Evolutionary conservation across 1,140 invertebrate genomes (phyloP), one percentile per base, ranked within the genome.

Genomic region (Zaprionus ornatus): DNA sequence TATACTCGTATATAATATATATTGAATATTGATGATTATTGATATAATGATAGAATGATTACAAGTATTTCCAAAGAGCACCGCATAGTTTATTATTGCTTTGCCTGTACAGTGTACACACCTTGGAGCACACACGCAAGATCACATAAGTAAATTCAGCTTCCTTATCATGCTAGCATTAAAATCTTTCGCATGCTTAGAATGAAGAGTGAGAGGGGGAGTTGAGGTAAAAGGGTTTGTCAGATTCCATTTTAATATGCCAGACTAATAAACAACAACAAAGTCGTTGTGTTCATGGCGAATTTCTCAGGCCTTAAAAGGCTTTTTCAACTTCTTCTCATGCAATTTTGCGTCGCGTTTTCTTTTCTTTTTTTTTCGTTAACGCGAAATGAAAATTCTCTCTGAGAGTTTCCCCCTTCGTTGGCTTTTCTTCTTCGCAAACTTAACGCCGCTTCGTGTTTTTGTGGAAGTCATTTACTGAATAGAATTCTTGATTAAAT

Each of bases 401-500:
- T 23, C 45, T 50, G 10, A 12, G n/a, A 10, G 40, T 57, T 54
- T 6, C 9, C 37, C 37, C 62, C 57, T 52, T 17, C 50, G 40
- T 21, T 35, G 45, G 40, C 17, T 27, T 54, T 37, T 40, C 40
- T 37, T 40, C 40, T 61, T 57, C 55, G 19, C 35, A 64, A 66
- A 67, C 81, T 77, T 74, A 61, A 75, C 66, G 63, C 23, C 56
- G 70, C 72, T 76, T 69, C 80, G 67, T 76, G 80, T 88, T 84
- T 80, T 88, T 90, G 85, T 88, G 84, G 71, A 88, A 84, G 84
- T 81, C 83, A 88, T 88, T 88, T 88, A 84, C 84, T 81, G 84
- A 88, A 88, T 88, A 88, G 84, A 88, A 88, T 88, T 88, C 84
- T 88, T 88, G 85, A 88, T 88, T 88, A 88, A 88, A 88, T 88